These are phyloP conservation scores for Prunella fulvescens DNA, from an alignment of 2,113 vertebrate species.

Conservation along the genomic window DNA sequence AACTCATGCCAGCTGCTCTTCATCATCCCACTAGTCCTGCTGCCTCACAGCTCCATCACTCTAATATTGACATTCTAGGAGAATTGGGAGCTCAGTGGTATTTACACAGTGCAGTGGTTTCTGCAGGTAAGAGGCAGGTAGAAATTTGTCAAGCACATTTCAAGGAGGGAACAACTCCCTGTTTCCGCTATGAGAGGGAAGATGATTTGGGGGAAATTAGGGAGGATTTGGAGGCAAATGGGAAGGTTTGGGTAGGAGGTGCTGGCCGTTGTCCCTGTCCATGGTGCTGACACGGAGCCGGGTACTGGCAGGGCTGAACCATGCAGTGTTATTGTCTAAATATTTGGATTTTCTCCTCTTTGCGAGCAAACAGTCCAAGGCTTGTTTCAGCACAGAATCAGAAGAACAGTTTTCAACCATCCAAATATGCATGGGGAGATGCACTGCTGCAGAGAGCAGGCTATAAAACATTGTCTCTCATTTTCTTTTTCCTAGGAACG, in stretches of 20 bases:
- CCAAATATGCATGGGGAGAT: background rate
- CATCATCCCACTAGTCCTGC: background rate
- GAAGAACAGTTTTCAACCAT: background rate
- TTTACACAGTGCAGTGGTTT: background rate
- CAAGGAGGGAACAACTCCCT: background rate
- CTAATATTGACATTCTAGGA: background rate
- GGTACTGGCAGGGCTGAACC: rapidly evolving
- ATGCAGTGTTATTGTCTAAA: background rate
- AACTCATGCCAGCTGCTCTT: background rate
- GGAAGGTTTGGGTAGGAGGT: background rate
- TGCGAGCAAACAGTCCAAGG: background rate
- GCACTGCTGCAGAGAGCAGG: background rate
- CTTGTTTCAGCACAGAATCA: background rate
- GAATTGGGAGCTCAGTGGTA: background rate
- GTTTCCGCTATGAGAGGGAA: background rate
- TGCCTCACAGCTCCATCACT: background rate
- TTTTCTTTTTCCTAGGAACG: constrained; percentile 81
- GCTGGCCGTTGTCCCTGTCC: background rate
- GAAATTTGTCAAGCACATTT: background rate
- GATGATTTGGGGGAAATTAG: too few species aligned
- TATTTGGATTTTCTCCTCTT: background rate
- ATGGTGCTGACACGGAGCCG: constrained; percentile 10
- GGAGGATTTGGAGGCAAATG: background rate
- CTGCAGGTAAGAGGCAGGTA: background rate
- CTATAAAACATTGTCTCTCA: background rate